These are phyloP conservation scores for Acanthurus tractus DNA, from an alignment of 2,797 vertebrate species.

Conservation along the genomic window DNA sequence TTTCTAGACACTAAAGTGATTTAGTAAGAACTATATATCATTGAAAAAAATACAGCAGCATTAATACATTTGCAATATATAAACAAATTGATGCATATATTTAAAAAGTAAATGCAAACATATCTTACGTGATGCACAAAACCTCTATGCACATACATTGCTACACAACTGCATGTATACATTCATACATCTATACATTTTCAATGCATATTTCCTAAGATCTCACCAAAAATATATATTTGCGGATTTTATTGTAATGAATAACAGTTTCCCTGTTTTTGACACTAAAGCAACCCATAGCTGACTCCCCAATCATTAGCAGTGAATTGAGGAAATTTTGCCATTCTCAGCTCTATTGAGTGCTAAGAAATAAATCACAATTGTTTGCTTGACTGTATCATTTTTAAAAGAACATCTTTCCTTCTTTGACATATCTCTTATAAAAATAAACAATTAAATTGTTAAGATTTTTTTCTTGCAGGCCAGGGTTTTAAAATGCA, in stretches of 20 bases:
- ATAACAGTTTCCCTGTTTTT: not conserved
- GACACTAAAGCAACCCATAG: not conserved
- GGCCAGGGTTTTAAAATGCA: not conserved
- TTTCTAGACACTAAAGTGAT: not conserved
- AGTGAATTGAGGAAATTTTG: not conserved
- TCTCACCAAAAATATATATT: not conserved
- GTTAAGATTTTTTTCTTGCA: not conserved
- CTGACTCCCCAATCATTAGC: not conserved
- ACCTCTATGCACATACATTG: not conserved
- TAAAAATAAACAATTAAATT: not conserved
- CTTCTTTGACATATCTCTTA: not conserved
- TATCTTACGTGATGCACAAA: not conserved
- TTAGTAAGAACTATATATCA: not conserved
- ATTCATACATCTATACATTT: not conserved
- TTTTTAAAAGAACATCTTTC: no score
- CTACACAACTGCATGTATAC: not conserved
- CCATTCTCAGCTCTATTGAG: not conserved
- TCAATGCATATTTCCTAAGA: not conserved
- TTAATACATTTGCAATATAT: constrained; percentile 2
- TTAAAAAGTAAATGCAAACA: not conserved
- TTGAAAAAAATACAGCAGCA: constrained; percentile 1
- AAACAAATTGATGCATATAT: not conserved
- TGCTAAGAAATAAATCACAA: not conserved
- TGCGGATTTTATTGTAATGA: not conserved
- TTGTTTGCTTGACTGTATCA: not conserved